phyloP scores from a whole-genome alignment of 2,797 vertebrate genomes.

The Squalus acanthias region DNA sequence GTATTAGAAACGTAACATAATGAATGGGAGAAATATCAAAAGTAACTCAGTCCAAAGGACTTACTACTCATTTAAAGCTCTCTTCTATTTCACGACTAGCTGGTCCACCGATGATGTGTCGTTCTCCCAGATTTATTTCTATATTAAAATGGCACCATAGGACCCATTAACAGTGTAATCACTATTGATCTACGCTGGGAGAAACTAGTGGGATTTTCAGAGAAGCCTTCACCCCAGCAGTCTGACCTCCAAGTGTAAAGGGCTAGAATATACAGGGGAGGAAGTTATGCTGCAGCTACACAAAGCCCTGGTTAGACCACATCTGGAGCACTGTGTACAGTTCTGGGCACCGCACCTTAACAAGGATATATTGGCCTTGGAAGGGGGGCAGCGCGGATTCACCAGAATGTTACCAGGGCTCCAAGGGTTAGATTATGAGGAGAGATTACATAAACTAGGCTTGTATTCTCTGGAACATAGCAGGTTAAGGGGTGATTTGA shows the following conservation, averaged over 20 bases:
- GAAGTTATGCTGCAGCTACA: neutral
- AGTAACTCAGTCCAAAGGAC: neutral
- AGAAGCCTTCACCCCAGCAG: neutral
- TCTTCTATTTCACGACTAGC: neutral
- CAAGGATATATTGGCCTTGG: too few relatives aligned
- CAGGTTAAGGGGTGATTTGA: too few relatives aligned
- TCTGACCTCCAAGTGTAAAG: neutral
- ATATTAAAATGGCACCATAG: neutral
- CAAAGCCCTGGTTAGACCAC: neutral
- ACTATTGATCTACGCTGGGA: neutral
- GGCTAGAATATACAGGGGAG: neutral
- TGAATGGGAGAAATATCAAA: neutral
- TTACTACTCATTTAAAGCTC: neutral
- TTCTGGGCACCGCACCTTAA: neutral
- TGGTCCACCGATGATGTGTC: neutral
- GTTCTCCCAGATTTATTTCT: neutral
- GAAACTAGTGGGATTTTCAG: neutral
- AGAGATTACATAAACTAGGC: too few relatives aligned
- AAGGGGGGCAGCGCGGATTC: too few relatives aligned
- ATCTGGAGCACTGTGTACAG: neutral
- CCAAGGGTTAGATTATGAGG: too few relatives aligned
- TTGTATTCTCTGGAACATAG: too few relatives aligned
- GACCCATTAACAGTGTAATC: neutral
- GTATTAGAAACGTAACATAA: neutral
- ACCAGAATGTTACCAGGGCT: too few relatives aligned